Conservation (phyloP, 2,113 vertebrate species). For the Callopanchax toddi region DNA sequence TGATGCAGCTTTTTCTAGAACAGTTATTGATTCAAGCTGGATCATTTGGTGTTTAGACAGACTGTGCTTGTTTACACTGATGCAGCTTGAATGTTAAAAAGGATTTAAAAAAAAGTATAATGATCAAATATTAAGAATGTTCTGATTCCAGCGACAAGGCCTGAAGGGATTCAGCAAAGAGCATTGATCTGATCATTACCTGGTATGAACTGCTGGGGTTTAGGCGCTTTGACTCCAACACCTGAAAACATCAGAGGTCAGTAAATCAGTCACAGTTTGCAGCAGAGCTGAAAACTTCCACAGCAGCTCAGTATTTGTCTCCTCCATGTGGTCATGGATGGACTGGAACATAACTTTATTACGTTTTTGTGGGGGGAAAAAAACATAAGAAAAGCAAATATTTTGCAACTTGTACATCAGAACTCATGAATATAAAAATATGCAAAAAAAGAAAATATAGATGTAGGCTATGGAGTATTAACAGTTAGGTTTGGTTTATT, state of each 20-base stretch:
- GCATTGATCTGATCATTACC: slow-evolving; percentile 34
- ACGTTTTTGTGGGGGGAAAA: too few relatives aligned
- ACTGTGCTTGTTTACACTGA: slow-evolving; percentile 20
- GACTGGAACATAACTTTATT: too few relatives aligned
- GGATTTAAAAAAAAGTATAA: neutral
- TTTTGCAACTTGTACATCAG: too few relatives aligned
- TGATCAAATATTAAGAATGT: slow-evolving; percentile 1
- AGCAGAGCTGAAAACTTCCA: neutral
- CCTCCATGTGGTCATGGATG: slow-evolving; percentile 53
- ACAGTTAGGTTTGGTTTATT: too few relatives aligned
- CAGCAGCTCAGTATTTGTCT: slow-evolving; percentile 35
- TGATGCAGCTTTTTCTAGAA: slow-evolving; percentile 47
- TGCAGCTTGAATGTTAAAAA: neutral
- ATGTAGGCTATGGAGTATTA: too few relatives aligned
- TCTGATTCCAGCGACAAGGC: slow-evolving; percentile 7
- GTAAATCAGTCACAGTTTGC: neutral
- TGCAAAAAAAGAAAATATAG: too few relatives aligned
- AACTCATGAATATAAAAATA: too few relatives aligned
- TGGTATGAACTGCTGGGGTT: slow-evolving; percentile 50
- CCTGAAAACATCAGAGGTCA: slow-evolving; percentile 47
- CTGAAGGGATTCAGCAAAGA: too few relatives aligned
- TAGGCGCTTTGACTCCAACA: slow-evolving; percentile 68
- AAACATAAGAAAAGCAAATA: too few relatives aligned
- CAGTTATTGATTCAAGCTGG: slow-evolving; percentile 42
- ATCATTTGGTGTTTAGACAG: slow-evolving; percentile 17